Evolutionary conservation across 2,113 vertebrate genomes (phyloP), one percentile per base, ranked within the genome.

Genomic region (Odontesthes bonariensis): DNA sequence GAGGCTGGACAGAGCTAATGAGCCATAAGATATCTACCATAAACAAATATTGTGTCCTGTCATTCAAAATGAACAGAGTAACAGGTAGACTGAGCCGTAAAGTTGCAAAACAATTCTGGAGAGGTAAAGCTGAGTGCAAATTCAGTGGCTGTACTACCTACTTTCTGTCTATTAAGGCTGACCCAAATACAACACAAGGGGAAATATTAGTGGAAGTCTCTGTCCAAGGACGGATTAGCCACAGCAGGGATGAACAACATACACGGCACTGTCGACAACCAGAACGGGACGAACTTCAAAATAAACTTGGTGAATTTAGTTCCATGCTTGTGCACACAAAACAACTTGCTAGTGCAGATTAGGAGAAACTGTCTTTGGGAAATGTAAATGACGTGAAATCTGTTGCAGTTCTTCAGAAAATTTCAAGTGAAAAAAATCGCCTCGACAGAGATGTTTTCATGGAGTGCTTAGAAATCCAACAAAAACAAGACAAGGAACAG

Each of bases 391-490:
- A 55, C 3, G 55, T 57, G 8, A 57, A 57, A 57, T 57, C 31
- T 35, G 55, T 33, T 3, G 31, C 27, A 57, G 55, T 35, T 57
- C 31, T 33, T 9, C 55, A 57, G 55, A 57, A 57, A 35, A 57
- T 57, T 3, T 57, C 14, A 5, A 57, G 55, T 35, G 31, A 57
- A 22, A 57, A 57, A 33, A 57, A 57, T 57, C 55, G 31, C 55
- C 32, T 57, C 17, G 31, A 57, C 32, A 57, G 32, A 57, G 55
- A 57, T 57, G 55, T 19, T 57, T 57, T 57, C 17, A 57, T 57
- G 31, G 55, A 57, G 13, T 33, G 27, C 55, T 35, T 57, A 33
- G 55, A 57, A 57, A 57, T 57, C n/a, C 55, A 57, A 19, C 55
- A 35, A 35, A 57, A 35, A 35, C 55, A 33, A 35, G 55, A 57